phyloP scores from a whole-genome alignment of 1,140 invertebrate genomes.

The Calephelis virginiensis region DNA sequence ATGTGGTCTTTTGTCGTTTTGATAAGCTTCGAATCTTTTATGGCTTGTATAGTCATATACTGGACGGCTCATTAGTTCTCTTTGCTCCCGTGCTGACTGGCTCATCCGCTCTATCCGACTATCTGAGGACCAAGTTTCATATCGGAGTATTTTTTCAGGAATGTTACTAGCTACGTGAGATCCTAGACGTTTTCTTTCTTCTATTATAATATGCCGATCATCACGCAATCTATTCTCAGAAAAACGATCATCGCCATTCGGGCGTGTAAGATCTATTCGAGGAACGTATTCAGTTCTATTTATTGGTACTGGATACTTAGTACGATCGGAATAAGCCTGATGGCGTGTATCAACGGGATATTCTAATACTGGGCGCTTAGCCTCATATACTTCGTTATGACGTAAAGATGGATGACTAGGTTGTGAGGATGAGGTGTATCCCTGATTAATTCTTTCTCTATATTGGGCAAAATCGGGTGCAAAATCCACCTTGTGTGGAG shows the following conservation, averaged over 20 bases:
- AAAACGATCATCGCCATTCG: slow-evolving; percentile 52
- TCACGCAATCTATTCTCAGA: slow-evolving; percentile 59
- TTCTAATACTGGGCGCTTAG: slow-evolving; percentile 40
- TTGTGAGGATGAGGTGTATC: slow-evolving; percentile 38
- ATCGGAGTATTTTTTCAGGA: slow-evolving; percentile 72
- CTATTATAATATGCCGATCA: slow-evolving; percentile 58
- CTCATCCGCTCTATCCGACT: slow-evolving; percentile 65
- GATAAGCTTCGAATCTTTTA: slow-evolving; percentile 65
- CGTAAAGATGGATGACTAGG: slow-evolving; percentile 40
- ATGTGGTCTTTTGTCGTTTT: slow-evolving; percentile 55
- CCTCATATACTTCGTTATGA: slow-evolving; percentile 58
- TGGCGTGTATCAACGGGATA: slow-evolving; percentile 61
- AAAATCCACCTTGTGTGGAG: slow-evolving; percentile 85
- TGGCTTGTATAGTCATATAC: slow-evolving; percentile 69
- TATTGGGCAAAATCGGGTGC: slow-evolving; percentile 82
- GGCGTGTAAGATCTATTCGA: slow-evolving; percentile 73
- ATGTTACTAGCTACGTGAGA: slow-evolving; percentile 67
- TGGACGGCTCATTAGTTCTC: slow-evolving; percentile 63
- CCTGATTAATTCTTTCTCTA: slow-evolving; percentile 52
- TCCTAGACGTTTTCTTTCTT: slow-evolving; percentile 66
- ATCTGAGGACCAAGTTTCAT: slow-evolving; percentile 69
- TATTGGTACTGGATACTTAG: slow-evolving; percentile 50
- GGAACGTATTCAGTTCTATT: slow-evolving; percentile 63
- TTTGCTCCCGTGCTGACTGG: slow-evolving; percentile 60
- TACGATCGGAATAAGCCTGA: slow-evolving; percentile 47